A percentile compares a stretch with the other conserved stretches of the same genome.
phyloP scores from a whole-genome alignment of 2,113 vertebrate genomes.

The Engystomops pustulosus region DNA sequence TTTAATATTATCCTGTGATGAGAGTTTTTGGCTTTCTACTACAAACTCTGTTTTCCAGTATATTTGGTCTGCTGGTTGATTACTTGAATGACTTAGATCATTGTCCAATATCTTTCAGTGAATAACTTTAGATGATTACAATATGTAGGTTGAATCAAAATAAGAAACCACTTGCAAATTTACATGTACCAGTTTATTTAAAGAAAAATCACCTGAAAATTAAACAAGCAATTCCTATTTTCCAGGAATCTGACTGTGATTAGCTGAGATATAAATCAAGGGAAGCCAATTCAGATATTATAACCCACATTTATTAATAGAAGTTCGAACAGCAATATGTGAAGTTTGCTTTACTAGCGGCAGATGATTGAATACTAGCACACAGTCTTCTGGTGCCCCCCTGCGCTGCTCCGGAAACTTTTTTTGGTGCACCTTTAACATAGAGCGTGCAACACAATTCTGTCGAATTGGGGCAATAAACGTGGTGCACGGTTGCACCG shows the following conservation, averaged over 20 bases:
- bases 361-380: too few species aligned
- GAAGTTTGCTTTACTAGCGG: too few species aligned
- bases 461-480: too few species aligned
- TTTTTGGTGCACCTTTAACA: too few species aligned
- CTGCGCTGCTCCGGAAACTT: too few species aligned
- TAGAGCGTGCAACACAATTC: too few species aligned
- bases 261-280: too few species aligned
- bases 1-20: background rate
- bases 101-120: slow-evolving; percentile 11
- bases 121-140: background rate
- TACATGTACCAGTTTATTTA: background rate
- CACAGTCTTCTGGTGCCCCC: too few species aligned
- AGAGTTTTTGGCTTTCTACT: background rate
- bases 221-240: background rate
- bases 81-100: slow-evolving; percentile 43
- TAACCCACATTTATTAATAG: too few species aligned
- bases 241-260: background rate
- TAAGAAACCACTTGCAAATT: slow-evolving; percentile 20
- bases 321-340: too few species aligned
- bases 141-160: slow-evolving; percentile 4
- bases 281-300: too few species aligned
- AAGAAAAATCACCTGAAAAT: background rate
- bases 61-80: slow-evolving; percentile 24
- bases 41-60: slow-evolving; percentile 18
- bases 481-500: too few species aligned